Percentiles rank a stretch among this genome's conserved stretches.
phyloP scores from a whole-genome alignment of 2,113 vertebrate genomes.

The Baryphthengus martii region DNA sequence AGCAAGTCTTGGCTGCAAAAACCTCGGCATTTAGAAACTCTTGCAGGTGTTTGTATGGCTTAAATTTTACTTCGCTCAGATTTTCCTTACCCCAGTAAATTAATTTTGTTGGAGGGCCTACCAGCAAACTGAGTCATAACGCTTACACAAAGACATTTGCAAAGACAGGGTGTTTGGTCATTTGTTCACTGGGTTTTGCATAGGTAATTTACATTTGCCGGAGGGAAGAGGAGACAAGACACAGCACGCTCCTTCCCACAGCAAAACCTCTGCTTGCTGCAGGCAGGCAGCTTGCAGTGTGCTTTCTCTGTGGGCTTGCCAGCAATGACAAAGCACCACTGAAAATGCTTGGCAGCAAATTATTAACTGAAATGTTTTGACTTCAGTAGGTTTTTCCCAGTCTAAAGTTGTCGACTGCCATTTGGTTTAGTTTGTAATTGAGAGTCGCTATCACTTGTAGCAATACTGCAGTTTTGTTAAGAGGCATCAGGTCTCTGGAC shows the following conservation, averaged over 20 bases:
- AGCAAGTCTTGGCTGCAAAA: constrained; percentile 5
- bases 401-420: not conserved
- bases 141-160: constrained; percentile 1
- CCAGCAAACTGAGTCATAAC: not conserved
- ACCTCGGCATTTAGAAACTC: not conserved
- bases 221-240: constrained; percentile 4
- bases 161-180: not conserved
- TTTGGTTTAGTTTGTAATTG: not conserved
- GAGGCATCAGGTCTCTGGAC: not conserved
- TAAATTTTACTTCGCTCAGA: not conserved
- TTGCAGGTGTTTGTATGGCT: constrained; percentile 31
- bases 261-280: not conserved
- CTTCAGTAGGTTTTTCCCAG: not conserved
- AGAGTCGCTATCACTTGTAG: not conserved
- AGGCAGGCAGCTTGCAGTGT: not conserved
- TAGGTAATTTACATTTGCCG: not conserved
- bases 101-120: not conserved
- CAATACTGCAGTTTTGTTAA: not conserved
- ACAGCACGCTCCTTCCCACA: not conserved
- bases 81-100: constrained; percentile 17
- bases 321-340: not conserved
- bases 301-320: not conserved
- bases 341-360: not conserved
- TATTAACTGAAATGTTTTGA: not conserved
- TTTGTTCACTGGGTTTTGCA: not conserved